A percentile compares a stretch with the other conserved stretches of the same genome.
Evolutionary conservation across 2,113 vertebrate species (phyloP).

Genomic region (Dicerorhinus sumatrensis): DNA sequence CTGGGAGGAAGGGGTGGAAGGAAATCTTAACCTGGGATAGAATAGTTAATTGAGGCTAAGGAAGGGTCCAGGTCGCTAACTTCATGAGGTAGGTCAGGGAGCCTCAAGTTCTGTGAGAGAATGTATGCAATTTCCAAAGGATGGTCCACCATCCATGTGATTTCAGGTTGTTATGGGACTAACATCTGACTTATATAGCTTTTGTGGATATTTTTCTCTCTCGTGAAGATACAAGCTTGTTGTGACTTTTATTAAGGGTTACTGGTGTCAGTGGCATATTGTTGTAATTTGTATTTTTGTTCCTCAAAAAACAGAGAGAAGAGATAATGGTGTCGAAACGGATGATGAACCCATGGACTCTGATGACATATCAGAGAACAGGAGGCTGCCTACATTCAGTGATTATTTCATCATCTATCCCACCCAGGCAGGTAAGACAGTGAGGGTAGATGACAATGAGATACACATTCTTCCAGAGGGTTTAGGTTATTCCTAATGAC

Average conservation of each 20-base stretch:
- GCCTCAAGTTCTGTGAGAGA: background rate
- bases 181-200: background rate
- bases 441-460: background rate
- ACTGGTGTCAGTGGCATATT: background rate
- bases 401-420: conserved; percentile 72
- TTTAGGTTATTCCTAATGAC: background rate
- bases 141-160: background rate
- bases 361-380: background rate
- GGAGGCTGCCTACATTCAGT: conserved; percentile 66
- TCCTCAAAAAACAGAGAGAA: conserved; percentile 33
- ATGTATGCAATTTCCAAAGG: background rate
- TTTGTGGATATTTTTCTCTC: background rate
- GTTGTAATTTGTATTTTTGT: background rate
- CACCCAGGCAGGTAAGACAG: conserved; percentile 54
- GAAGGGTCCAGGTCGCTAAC: background rate
- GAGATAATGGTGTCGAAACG: conserved; percentile 52
- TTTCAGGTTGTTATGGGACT: background rate
- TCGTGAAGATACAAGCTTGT: background rate
- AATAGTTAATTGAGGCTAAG: background rate
- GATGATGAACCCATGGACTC: conserved; percentile 25
- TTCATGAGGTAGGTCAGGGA: background rate
- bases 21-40: background rate
- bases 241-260: background rate
- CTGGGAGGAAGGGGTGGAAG: background rate
- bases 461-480: background rate